Conservation (phyloP, 2,113 vertebrate genomes). For the Elephantulus edwardii region DNA sequence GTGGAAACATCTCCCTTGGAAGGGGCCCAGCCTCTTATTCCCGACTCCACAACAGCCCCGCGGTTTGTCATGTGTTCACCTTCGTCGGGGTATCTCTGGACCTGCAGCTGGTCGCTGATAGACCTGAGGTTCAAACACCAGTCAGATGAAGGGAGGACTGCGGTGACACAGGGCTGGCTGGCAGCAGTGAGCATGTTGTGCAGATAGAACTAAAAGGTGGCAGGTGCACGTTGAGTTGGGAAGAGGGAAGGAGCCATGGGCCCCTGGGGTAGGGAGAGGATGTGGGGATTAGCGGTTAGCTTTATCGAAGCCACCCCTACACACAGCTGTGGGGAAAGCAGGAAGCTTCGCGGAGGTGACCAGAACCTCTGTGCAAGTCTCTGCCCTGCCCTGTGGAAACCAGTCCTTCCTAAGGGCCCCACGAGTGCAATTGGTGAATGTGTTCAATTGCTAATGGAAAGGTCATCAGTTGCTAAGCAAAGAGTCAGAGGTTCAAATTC, state of each 20-base stretch:
- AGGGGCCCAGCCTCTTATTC: constrained; percentile 2
- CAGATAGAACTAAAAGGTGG: background rate
- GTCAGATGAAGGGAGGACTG: background rate
- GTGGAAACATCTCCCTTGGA: constrained; percentile 48
- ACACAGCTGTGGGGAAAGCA: background rate
- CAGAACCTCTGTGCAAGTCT: background rate
- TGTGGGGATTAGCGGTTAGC: background rate
- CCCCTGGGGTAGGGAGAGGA: background rate
- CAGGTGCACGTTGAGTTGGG: background rate
- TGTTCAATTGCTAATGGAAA: background rate
- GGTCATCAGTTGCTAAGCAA: background rate
- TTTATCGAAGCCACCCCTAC: background rate
- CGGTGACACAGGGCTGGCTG: background rate
- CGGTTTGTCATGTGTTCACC: constrained; percentile 29
- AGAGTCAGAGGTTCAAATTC: background rate
- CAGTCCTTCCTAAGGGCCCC: background rate
- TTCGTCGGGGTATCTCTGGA: background rate
- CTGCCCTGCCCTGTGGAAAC: accelerated
- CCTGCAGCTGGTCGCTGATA: background rate
- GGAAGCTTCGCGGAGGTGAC: background rate
- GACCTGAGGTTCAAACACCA: background rate
- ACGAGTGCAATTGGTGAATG: background rate
- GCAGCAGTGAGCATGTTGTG: background rate
- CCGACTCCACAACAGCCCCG: background rate
- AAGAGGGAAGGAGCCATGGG: background rate